phyloP scores from a whole-genome alignment of 2,888 invertebrate genomes.

The Acleris sparsana region DNA sequence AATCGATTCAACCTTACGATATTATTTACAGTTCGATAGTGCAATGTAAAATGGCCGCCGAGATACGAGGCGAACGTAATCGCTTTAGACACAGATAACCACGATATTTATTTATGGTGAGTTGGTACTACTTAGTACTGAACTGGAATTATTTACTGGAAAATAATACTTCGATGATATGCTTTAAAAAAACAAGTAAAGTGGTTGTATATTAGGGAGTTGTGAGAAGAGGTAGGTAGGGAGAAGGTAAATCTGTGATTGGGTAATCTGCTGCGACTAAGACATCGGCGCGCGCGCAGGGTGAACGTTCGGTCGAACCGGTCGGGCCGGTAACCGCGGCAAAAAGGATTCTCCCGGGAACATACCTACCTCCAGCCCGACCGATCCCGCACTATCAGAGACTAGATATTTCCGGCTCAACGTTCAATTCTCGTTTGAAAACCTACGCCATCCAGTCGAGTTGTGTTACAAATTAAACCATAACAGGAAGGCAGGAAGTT shows the following conservation, averaged over 20 bases:
- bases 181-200: too few species aligned
- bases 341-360: slow-evolving; percentile 74
- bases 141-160: too few species aligned
- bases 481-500: slow-evolving; percentile 24
- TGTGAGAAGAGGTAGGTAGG: slow-evolving; percentile 2
- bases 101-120: background rate
- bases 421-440: slow-evolving; percentile 45
- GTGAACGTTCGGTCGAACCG: slow-evolving; percentile 79
- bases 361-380: slow-evolving; percentile 50
- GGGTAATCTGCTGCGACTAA: slow-evolving; percentile 7
- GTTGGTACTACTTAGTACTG: background rate
- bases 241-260: slow-evolving; percentile 29
- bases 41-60: slow-evolving; percentile 28
- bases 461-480: slow-evolving; percentile 9
- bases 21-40: slow-evolving; percentile 39
- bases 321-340: slow-evolving; percentile 58
- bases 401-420: slow-evolving; percentile 62
- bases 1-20: slow-evolving; percentile 44
- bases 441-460: slow-evolving; percentile 37
- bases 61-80: slow-evolving; percentile 10
- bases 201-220: too few species aligned
- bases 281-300: slow-evolving; percentile 42
- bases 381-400: slow-evolving; percentile 49
- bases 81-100: slow-evolving; percentile 9
- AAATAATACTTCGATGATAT: too few species aligned